phyloP scores from a whole-genome alignment of 2,888 invertebrate species.

The Rapana venosa region DNA sequence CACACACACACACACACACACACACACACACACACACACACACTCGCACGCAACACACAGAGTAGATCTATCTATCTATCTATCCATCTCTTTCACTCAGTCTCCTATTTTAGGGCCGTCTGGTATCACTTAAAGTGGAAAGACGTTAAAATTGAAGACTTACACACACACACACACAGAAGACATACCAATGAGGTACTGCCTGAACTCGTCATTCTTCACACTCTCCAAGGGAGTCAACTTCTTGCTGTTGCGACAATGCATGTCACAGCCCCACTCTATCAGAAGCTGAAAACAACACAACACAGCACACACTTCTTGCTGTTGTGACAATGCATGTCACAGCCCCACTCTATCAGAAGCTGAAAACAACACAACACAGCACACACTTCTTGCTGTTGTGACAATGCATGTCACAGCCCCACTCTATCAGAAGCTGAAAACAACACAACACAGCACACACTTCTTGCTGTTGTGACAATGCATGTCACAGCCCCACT shows the following conservation, averaged over 20 bases:
- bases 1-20: too few relatives aligned
- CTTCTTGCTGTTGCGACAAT: constrained; percentile 67
- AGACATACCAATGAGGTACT: constrained; percentile 66
- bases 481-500: constrained; percentile 78
- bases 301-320: constrained; percentile 51
- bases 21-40: too few relatives aligned
- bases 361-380: constrained; percentile 58
- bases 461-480: constrained; percentile 65
- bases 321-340: constrained; percentile 71
- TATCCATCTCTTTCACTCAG: too few relatives aligned
- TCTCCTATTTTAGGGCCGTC: too few relatives aligned
- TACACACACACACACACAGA: too few relatives aligned
- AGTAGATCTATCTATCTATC: too few relatives aligned
- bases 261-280: constrained; percentile 78
- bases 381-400: constrained; percentile 61
- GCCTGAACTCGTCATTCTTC: constrained; percentile 74
- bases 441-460: neutral
- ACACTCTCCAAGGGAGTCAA: constrained; percentile 72
- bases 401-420: constrained; percentile 74
- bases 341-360: constrained; percentile 78
- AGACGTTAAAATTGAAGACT: too few relatives aligned
- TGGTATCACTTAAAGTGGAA: too few relatives aligned
- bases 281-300: constrained; percentile 69
- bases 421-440: constrained; percentile 77
- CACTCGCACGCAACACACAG: too few relatives aligned